Evolutionary conservation across 2,888 invertebrate species (phyloP).

Genomic region (Camptogramma bilineatum): DNA sequence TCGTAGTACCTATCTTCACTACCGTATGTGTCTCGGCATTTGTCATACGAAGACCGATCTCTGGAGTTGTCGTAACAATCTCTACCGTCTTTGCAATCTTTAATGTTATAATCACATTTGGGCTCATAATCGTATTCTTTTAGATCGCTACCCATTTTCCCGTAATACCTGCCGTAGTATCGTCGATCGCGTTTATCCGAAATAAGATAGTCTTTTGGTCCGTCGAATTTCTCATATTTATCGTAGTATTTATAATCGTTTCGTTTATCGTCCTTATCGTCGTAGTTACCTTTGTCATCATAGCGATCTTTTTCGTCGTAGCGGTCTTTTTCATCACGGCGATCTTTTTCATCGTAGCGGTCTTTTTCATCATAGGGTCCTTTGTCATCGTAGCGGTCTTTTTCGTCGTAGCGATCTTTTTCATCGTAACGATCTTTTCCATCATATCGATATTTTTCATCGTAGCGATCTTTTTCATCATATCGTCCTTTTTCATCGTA

Average conservation of each 20-base stretch:
- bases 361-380: background rate
- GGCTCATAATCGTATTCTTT: constrained; percentile 20
- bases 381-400: background rate
- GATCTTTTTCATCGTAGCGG: background rate
- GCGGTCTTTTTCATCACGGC: background rate
- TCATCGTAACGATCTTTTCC: background rate
- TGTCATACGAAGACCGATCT: constrained; percentile 19
- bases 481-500: constrained; percentile 1
- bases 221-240: constrained; percentile 20
- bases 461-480: background rate
- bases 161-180: background rate
- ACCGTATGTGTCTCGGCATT: constrained; percentile 25
- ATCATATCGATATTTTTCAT: background rate
- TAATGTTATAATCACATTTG: constrained; percentile 26
- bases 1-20: constrained; percentile 28
- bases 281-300: background rate
- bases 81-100: constrained; percentile 27
- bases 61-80: constrained; percentile 31
- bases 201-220: constrained; percentile 17
- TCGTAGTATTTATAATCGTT: background rate
- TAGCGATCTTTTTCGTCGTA: constrained; percentile 4
- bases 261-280: background rate
- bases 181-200: constrained; percentile 5
- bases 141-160: constrained; percentile 8
- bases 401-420: background rate